Evolutionary conservation across 2,113 vertebrate species (phyloP).

Genomic region (Zosterops borbonicus): DNA sequence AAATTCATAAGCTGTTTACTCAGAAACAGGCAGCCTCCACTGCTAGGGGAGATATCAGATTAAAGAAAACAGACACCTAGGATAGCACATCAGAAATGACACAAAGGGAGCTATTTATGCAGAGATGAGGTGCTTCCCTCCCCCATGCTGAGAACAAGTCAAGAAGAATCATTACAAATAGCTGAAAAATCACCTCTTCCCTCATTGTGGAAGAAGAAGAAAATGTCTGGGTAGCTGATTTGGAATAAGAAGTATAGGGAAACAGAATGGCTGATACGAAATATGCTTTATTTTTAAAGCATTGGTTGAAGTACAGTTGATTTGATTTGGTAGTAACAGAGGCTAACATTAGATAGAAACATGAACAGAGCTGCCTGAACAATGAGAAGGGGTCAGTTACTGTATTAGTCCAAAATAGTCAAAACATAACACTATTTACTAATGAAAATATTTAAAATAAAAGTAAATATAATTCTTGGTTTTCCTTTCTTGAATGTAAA

Average conservation of each 20-base stretch:
- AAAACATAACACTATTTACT: background rate
- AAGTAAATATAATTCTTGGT: background rate
- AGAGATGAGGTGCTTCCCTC: conserved; percentile 21
- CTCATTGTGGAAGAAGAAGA: background rate
- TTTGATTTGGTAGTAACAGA: conserved; percentile 10
- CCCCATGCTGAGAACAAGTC: background rate
- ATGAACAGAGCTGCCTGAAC: background rate
- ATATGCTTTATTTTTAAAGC: conserved; percentile 34
- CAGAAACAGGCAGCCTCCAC: background rate
- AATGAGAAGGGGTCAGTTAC: background rate
- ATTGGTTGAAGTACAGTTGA: background rate
- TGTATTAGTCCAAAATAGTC: background rate
- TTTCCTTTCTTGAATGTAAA: background rate
- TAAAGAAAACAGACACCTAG: conserved; percentile 15
- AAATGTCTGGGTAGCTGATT: background rate
- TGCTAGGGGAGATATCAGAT: background rate
- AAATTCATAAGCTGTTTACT: conserved; percentile 43
- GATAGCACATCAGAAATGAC: background rate
- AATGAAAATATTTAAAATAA: background rate
- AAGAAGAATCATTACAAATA: conserved; percentile 10
- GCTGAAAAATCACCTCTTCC: conserved; percentile 14
- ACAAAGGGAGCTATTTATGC: conserved; percentile 16
- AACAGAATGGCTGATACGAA: conserved; percentile 10
- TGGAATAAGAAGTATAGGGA: background rate
- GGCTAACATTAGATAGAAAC: background rate